A percentile compares a stretch with the other conserved stretches of the same genome.
Conservation (phyloP, 2,888 invertebrate species). For the Caenorhabditis zanzibari region DNA sequence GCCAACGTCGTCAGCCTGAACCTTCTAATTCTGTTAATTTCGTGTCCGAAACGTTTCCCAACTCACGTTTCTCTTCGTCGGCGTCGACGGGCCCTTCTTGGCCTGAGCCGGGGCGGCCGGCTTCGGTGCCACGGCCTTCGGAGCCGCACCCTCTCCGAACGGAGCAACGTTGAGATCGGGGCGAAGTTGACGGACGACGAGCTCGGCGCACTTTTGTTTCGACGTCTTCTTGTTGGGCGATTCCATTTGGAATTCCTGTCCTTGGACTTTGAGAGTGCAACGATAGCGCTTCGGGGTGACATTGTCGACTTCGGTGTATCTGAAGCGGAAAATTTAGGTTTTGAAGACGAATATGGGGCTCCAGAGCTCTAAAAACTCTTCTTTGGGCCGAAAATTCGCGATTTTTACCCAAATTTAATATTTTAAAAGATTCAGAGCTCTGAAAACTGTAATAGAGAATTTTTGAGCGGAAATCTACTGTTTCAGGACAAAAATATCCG, state of each 20-base stretch:
- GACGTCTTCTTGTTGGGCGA: slow-evolving; percentile 67
- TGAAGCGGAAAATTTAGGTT: too few species aligned
- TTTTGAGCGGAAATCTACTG: not conserved
- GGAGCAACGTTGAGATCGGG: slow-evolving; percentile 67
- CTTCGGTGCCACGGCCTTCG: slow-evolving; percentile 22
- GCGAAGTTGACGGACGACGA: slow-evolving; percentile 59
- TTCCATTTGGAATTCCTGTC: slow-evolving; percentile 51
- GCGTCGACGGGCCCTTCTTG: slow-evolving; percentile 5
- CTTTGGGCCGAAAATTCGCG: too few species aligned
- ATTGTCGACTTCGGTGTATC: slow-evolving; percentile 32
- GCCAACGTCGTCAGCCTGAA: slow-evolving; percentile 14
- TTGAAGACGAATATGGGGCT: too few species aligned
- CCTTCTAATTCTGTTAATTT: not conserved
- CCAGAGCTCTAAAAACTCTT: too few species aligned
- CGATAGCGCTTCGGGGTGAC: slow-evolving; percentile 53
- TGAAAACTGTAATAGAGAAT: too few species aligned
- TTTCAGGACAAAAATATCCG: too few species aligned
- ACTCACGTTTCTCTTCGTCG: slow-evolving; percentile 50
- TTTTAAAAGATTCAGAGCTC: too few species aligned
- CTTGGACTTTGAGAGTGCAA: slow-evolving; percentile 58
- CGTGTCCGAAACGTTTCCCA: too few species aligned
- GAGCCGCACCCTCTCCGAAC: slow-evolving; percentile 55
- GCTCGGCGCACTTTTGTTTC: slow-evolving; percentile 68
- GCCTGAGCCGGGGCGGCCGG: not conserved
- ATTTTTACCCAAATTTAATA: too few species aligned